Conservation (phyloP, 2,113 vertebrate species). For the Sigmodon hispidus region DNA sequence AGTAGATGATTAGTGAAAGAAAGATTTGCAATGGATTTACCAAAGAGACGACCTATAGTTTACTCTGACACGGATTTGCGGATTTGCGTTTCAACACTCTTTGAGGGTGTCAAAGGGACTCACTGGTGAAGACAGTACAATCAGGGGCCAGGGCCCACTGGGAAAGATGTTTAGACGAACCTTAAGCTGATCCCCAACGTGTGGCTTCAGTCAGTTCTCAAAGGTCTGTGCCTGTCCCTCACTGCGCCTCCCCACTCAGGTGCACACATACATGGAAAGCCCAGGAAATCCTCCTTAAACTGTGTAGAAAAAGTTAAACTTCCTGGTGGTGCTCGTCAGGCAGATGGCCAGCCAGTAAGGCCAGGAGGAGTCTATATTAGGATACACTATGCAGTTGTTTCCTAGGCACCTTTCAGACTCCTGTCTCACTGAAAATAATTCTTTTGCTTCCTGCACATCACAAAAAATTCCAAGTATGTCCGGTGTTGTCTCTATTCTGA, state of each 20-base stretch:
- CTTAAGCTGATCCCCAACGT: background rate
- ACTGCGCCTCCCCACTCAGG: background rate
- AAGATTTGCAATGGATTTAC: background rate
- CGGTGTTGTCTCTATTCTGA: slow-evolving; percentile 43
- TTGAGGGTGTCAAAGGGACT: background rate
- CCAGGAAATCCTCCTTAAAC: slow-evolving; percentile 46
- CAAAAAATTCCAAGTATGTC: slow-evolving; percentile 57
- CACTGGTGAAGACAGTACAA: background rate
- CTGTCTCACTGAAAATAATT: slow-evolving; percentile 70
- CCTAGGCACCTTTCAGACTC: slow-evolving; percentile 60
- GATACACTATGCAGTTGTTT: slow-evolving; percentile 54
- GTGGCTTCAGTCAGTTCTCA: background rate
- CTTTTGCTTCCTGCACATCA: slow-evolving; percentile 67
- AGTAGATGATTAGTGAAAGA: background rate
- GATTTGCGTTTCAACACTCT: background rate
- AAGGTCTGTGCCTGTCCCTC: background rate
- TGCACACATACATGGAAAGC: background rate
- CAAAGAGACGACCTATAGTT: background rate
- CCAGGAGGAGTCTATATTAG: slow-evolving; percentile 54
- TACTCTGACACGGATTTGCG: background rate
- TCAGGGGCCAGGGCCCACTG: background rate
- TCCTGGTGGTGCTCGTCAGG: background rate
- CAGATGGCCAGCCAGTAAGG: background rate
- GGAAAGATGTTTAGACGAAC: background rate
- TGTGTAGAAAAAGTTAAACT: background rate